Evolutionary conservation across 2,888 invertebrate genomes (phyloP), one percentile per base, ranked within the genome.

Genomic region (Amitus sp.): DNA sequence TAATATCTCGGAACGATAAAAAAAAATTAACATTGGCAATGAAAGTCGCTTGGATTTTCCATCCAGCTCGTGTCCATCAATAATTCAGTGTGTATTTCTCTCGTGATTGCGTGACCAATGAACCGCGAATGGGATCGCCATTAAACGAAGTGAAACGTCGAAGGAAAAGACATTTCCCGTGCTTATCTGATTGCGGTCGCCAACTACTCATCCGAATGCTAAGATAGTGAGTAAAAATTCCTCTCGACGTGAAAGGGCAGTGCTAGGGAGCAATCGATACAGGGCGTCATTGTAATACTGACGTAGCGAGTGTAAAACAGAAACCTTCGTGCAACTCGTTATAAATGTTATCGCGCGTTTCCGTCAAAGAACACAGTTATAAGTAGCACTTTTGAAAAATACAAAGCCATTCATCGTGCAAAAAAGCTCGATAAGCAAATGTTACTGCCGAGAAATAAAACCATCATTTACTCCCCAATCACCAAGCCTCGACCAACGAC

Each of bases 1-100:
- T 23, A 23, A 4, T 43, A 3, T 12, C 12, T 9, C 12, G 23
- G 18, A 43, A 43, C 43, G 43, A 20, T 43, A 2, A 12, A 23
- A 43, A 43, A n/a, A n/a, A 43, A 23, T 20, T 43, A 43, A 23
- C 43, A 43, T 43, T 23, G 43, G 23, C 43, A 43, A 23, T 43
- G 23, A 43, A 43, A 43, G 20, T 23, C 43, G 4, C 10, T 34
- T 34, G 12, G 6, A 13, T 34, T 12, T 34, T 34, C n/a, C 34
- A 12, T 23, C 23, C 23, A 23, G 7, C 23, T 23, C 23, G 23
- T 23, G 7, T 23, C 23, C 4, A 23, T 23, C 3, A 23, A 23
- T 23, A 23, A 23, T 23, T 23, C 23, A 23, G 23, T 23, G n/a
- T 23, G 3, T 23, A 23, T 5, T 5, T 23, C 23, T 7, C 23